Base-by-base conservation (phyloP, 92 coral and sea anemone species). In the Metridium senile region DNA sequence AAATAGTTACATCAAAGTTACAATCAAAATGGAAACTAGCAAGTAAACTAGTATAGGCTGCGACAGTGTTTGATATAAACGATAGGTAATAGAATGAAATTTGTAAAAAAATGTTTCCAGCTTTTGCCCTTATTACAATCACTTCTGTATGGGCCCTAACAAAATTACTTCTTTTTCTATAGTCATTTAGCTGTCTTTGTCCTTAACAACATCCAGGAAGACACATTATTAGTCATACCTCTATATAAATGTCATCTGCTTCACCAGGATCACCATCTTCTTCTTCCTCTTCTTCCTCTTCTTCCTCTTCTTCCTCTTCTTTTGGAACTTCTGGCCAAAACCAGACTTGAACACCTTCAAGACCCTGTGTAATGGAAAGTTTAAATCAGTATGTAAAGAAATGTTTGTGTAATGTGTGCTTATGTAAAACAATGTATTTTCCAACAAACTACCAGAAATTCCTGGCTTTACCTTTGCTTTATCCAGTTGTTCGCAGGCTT, bases 401-500 rank as follows among this genome's bases (percentile, higher is more conserved):
- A 39, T 39, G 6, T 39, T 39, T 39, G 6, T 6, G 49, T 39
- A 13, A 13, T 13, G 6, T 39, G 49, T 39, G 49, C 13, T 39
- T 39, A 4, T 39, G 43, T 22, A 35, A 0, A 54, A 17, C 6
- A 22, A 19, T 54, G 26, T 2, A 54, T 47, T 23, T 16, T 3
- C 34, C 31, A 45, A 3, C 46, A n/a, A 54, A 6, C 6, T n/a
- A 9, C 61, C 23, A 54, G 61, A 2, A 6, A 39, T 39, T 4
- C 13, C 6, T 13, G 49, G 6, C 49, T 18, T 11, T 59, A 93
- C 99, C 97, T 96, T 93, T 28, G 96, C 90, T 61, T 66, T 89
- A 66, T 96, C 99, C 33, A 96, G 76, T 75, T 96, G 99, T 80
- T 96, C 99, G 72, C 99, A 96, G 26, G 99, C 97, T 46, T 96